Percentiles rank a stretch among this genome's conserved stretches.
These are phyloP conservation scores for Nesometra sesokonis DNA, from an alignment of 35 echinoderm and acorn worm genomes.

Conservation along the genomic window DNA sequence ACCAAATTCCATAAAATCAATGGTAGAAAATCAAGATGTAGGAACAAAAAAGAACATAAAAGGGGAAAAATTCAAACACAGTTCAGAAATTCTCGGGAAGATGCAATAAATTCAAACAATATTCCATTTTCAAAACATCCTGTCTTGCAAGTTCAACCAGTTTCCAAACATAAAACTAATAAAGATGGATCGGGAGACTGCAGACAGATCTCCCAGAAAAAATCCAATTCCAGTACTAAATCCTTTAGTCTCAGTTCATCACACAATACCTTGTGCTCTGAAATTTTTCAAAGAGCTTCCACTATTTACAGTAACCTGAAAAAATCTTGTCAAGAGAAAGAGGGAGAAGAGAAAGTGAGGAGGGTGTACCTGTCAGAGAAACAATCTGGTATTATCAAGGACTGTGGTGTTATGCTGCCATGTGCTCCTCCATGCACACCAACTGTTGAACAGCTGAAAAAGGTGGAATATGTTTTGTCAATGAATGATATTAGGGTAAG, in stretches of 20 bases:
- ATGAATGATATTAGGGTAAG: slow-evolving; percentile 82
- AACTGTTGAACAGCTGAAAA: slow-evolving; percentile 40
- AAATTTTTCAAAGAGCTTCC: neutral
- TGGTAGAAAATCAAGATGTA: neutral
- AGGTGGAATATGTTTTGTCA: slow-evolving; percentile 70
- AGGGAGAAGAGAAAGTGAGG: slow-evolving; percentile 12
- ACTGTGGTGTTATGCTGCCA: slow-evolving; percentile 64
- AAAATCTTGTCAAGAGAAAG: neutral
- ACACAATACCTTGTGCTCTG: neutral
- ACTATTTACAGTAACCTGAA: neutral
- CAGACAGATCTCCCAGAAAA: neutral
- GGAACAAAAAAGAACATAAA: neutral
- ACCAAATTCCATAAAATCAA: neutral
- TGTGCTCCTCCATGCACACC: slow-evolving; percentile 85
- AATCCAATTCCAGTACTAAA: neutral
- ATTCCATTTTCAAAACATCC: neutral
- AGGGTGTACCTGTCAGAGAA: slow-evolving; percentile 91
- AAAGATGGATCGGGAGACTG: neutral
- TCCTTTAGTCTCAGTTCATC: neutral
- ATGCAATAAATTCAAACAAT: neutral
- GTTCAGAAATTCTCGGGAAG: neutral
- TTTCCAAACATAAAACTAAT: neutral
- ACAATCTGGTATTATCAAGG: slow-evolving; percentile 64
- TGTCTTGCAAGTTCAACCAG: neutral
- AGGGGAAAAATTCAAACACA: neutral